Conservation (phyloP, 2,113 vertebrate genomes). For the Psettodes erumei region DNA sequence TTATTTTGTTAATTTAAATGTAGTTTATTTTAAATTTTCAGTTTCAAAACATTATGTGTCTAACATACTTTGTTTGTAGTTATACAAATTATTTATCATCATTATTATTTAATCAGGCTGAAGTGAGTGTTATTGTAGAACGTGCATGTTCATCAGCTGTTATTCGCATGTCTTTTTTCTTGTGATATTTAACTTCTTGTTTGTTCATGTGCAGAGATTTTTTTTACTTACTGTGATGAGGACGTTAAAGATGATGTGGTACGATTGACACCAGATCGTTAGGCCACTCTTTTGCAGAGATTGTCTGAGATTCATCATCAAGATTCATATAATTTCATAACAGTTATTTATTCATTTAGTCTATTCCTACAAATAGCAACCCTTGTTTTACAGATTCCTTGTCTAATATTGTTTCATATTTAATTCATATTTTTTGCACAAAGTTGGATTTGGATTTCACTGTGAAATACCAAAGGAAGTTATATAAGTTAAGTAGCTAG, state of each 20-base stretch:
- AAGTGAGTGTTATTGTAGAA: background rate
- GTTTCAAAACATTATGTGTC: background rate
- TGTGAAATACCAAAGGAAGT: background rate
- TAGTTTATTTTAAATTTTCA: no score
- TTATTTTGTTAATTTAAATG: background rate
- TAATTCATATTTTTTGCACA: background rate
- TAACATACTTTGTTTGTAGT: background rate
- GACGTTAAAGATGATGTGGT: background rate
- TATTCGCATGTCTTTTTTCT: background rate
- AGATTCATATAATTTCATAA: no score
- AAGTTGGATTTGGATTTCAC: background rate
- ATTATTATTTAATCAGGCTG: background rate
- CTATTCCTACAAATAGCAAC: background rate
- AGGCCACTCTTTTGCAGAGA: no score
- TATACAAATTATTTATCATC: background rate
- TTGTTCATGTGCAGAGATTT: no score
- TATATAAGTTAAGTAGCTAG: background rate
- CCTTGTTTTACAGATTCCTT: background rate
- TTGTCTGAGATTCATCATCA: no score
- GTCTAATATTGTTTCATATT: background rate
- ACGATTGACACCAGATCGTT: no score
- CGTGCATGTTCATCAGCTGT: background rate
- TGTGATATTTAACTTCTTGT: background rate
- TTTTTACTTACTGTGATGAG: background rate
- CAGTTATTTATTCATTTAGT: background rate